phyloP scores from a whole-genome alignment of 1,140 invertebrate species.

The Leptinotarsa lineolata region DNA sequence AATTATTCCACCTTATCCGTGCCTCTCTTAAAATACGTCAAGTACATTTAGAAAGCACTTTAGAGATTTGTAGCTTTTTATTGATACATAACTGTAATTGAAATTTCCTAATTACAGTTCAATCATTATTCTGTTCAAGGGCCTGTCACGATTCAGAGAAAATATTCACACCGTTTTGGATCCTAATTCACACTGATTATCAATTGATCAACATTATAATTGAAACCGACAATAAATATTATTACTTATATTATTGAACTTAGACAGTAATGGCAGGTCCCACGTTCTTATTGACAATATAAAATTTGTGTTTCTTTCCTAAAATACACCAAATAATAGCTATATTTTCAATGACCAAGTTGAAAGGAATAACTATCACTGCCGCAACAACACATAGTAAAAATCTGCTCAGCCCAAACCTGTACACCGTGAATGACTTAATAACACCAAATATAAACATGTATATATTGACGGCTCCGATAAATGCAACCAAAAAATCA shows the following conservation, averaged over 20 bases:
- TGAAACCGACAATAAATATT: too few species aligned
- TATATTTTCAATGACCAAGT: constrained; percentile 91
- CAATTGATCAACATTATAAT: too few species aligned
- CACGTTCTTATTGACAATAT: constrained; percentile 91
- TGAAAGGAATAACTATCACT: constrained; percentile 87
- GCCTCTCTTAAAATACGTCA: too few species aligned
- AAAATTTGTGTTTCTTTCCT: constrained; percentile 93
- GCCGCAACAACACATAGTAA: constrained; percentile 81
- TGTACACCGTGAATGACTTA: constrained; percentile 89
- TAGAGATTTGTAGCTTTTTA: too few species aligned
- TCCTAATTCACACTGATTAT: too few species aligned
- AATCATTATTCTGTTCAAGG: too few species aligned
- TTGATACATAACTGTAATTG: too few species aligned
- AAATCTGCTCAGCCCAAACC: constrained; percentile 81
- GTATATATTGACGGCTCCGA: constrained; percentile 90
- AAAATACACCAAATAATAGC: constrained; percentile 91
- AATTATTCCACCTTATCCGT: background rate
- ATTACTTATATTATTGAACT: background rate
- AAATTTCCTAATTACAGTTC: too few species aligned
- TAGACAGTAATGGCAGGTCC: constrained; percentile 59
- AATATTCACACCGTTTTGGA: too few species aligned
- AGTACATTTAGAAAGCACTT: too few species aligned
- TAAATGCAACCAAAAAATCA: constrained; percentile 86
- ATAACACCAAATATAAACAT: constrained; percentile 96
- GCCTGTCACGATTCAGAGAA: too few species aligned